Base-by-base conservation (phyloP, 1,140 invertebrate genomes). In the Vanessa atalanta region DNA sequence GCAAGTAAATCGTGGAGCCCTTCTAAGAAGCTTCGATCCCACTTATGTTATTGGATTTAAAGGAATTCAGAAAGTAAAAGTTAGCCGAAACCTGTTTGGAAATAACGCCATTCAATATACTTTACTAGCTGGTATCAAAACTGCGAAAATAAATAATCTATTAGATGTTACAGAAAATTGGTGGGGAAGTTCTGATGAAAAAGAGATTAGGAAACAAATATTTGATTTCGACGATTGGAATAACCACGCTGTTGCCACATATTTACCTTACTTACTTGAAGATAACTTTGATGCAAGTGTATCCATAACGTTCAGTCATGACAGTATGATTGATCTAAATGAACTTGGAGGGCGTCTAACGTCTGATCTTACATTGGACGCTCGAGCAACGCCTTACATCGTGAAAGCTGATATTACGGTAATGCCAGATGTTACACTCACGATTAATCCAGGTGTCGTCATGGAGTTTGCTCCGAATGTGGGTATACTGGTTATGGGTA, bases 191-290 rank as follows among this genome's bases (percentile, higher is more conserved):
- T 91, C 91, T 4, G 94, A 97, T 68, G 94, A 96, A 53, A 87
- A 87, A 8, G 91, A 94, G 47, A 99, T 99, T 43, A 94, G 95
- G 76, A 94, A 95, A 63, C 95, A 96, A 85, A 99, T 99, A 79
- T 99, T 99, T 90, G 99, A 99, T 93, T 99, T 99, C 93, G 98
- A 99, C 90, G 99, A 99, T 86, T 99, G 99, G 99, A 99, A 99
- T 87, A 98, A 98, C 92, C 98, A 98, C 89, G 98, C 98, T 0
- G 95, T 98, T 50, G 98, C 98, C 0, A 94, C 96, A 20, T 99
- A 97, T 89, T 94, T 95, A 72, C 99, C 98, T 0, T 99, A 96
- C 89, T 94, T 99, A 51, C 94, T 95, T 51, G 95, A 95, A 85
- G 95, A 97, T 80, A 93, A 94, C 63, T 95, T 97, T 79, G 95